Conservation (phyloP, 92 coral and sea anemone species). For the Parazoanthus swiftii region DNA sequence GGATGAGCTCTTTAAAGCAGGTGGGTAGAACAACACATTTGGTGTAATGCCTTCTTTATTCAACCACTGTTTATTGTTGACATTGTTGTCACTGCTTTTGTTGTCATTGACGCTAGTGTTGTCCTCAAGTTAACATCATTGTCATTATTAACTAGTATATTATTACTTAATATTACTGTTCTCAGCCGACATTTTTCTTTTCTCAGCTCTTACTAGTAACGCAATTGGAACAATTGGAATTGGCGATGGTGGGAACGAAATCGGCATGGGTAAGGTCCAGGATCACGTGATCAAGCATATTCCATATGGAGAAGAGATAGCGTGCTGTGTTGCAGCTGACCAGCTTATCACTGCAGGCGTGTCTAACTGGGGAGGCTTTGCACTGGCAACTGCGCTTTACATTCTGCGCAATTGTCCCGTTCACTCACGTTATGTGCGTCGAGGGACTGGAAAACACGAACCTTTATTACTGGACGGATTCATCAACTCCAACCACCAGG, state of each 20-base stretch:
- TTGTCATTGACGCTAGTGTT: no score
- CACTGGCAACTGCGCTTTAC: slow-evolving; percentile 48
- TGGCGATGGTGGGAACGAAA: slow-evolving; percentile 98
- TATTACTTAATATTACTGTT: no score
- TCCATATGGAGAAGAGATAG: slow-evolving; percentile 69
- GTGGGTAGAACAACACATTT: slow-evolving; percentile 37
- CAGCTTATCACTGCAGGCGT: slow-evolving; percentile 94
- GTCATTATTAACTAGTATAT: neutral
- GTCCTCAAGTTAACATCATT: neutral
- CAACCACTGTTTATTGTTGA: no score
- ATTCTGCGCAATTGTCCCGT: slow-evolving; percentile 59
- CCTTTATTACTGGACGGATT: slow-evolving; percentile 11
- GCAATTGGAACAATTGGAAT: slow-evolving; percentile 74
- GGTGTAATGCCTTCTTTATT: neutral
- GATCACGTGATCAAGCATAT: slow-evolving; percentile 62
- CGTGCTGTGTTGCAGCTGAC: slow-evolving; percentile 69
- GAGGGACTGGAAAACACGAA: slow-evolving; percentile 50
- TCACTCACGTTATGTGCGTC: slow-evolving; percentile 63
- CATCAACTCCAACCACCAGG: slow-evolving; percentile 27
- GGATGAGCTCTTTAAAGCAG: slow-evolving; percentile 88
- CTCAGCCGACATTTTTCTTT: neutral
- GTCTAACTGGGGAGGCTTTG: slow-evolving; percentile 87
- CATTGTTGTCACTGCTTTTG: no score
- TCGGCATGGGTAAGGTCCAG: slow-evolving; percentile 94
- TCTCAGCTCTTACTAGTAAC: slow-evolving; percentile 46